These are phyloP conservation scores for Lycocerus yunnanus DNA, from an alignment of 2,888 invertebrate genomes.

Conservation along the genomic window DNA sequence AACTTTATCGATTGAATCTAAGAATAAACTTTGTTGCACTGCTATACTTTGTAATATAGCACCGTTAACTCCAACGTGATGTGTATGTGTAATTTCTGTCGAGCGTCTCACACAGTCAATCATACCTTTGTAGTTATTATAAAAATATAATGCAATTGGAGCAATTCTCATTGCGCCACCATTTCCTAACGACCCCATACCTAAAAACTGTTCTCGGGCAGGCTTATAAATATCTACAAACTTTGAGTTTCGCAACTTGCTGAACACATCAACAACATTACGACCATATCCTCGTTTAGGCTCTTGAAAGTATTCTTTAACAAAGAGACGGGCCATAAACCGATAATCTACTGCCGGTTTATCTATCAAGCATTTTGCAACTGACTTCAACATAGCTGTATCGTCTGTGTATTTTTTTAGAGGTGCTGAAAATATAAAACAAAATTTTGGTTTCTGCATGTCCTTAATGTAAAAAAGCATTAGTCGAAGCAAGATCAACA, in stretches of 20 bases:
- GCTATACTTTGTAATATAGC: slow-evolving; percentile 64
- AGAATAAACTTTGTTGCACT: slow-evolving; percentile 59
- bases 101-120: slow-evolving; percentile 57
- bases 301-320: slow-evolving; percentile 64
- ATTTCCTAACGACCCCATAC: slow-evolving; percentile 76
- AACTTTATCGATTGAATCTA: slow-evolving; percentile 55
- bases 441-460: neutral
- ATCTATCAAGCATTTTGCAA: slow-evolving; percentile 65
- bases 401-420: slow-evolving; percentile 69
- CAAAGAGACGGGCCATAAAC: slow-evolving; percentile 68
- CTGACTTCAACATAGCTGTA: slow-evolving; percentile 69
- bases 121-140: slow-evolving; percentile 57
- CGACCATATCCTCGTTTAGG: slow-evolving; percentile 70
- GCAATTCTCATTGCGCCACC: slow-evolving; percentile 76
- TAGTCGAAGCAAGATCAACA: neutral
- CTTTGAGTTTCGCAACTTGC: slow-evolving; percentile 59
- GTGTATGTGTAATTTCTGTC: slow-evolving; percentile 68
- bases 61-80: slow-evolving; percentile 61
- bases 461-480: neutral
- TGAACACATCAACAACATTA: slow-evolving; percentile 62
- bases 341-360: slow-evolving; percentile 59
- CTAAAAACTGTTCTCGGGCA: slow-evolving; percentile 68
- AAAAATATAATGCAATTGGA: slow-evolving; percentile 67
- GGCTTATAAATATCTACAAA: slow-evolving; percentile 65
- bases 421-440: slow-evolving; percentile 55